Conservation (phyloP, 2,797 vertebrate species). For the Miichthys miiuy region DNA sequence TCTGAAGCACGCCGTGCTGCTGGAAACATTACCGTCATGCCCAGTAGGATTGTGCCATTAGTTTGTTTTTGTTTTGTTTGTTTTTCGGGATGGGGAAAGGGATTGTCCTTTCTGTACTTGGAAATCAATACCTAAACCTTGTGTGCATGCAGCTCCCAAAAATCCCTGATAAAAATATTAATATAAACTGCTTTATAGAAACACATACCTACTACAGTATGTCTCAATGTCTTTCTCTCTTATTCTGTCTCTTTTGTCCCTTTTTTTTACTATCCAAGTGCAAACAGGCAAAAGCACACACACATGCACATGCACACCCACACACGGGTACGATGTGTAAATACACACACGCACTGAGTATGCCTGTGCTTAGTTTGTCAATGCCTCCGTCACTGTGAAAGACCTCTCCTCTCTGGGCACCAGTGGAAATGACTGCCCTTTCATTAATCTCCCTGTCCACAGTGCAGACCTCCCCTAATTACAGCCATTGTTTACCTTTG, state of each 20-base stretch:
- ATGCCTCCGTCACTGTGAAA: conserved; percentile 64
- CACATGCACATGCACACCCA: not conserved
- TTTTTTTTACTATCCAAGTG: conserved; percentile 2
- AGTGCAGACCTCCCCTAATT: conserved; percentile 82
- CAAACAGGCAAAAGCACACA: conserved; percentile 7
- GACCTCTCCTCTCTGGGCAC: conserved; percentile 72
- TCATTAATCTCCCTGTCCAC: conserved; percentile 84
- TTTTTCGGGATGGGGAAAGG: not conserved
- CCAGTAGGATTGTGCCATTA: no score
- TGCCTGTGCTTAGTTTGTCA: conserved; percentile 63
- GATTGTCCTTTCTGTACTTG: not conserved
- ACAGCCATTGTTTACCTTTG: conserved; percentile 85
- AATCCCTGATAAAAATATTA: not conserved
- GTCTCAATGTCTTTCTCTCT: not conserved
- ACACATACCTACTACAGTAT: not conserved
- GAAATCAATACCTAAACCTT: conserved; percentile 9
- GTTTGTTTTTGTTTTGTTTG: not conserved
- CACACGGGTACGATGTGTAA: not conserved
- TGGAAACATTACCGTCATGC: no score
- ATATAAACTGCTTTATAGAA: not conserved
- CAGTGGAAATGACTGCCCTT: conserved; percentile 74
- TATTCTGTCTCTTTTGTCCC: not conserved
- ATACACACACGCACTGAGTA: conserved; percentile 22
- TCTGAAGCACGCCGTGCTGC: no score
- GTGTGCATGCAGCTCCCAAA: not conserved